These are phyloP conservation scores for Pachydiplax longipennis DNA, from an alignment of 2,888 invertebrate genomes.

Conservation along the genomic window DNA sequence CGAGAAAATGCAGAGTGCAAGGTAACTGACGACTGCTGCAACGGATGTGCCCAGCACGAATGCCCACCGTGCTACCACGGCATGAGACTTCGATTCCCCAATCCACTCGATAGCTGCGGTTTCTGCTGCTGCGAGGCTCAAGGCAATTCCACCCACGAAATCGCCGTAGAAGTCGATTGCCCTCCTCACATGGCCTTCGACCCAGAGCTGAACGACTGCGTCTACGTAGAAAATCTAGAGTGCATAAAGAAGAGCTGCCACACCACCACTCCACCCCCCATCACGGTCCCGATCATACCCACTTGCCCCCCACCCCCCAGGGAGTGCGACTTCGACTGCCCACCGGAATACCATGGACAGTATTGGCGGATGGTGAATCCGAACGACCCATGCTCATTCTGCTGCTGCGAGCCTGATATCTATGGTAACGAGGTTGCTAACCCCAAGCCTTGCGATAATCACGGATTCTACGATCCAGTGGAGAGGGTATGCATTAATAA, in stretches of 20 bases:
- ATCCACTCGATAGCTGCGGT: not conserved
- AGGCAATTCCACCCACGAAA: not conserved
- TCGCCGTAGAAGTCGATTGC: not conserved
- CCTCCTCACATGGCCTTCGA: too few species aligned
- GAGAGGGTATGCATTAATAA: not conserved
- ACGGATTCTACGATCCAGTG: not conserved
- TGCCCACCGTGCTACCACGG: not conserved
- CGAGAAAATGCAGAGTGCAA: not conserved
- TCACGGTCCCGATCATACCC: too few species aligned
- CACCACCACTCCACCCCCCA: too few species aligned
- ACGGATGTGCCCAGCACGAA: not conserved
- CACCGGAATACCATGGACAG: not conserved
- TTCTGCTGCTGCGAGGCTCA: not conserved
- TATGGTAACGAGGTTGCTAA: not conserved
- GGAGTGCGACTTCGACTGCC: not conserved
- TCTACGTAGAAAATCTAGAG: too few species aligned
- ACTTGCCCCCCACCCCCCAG: too few species aligned
- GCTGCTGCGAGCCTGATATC: not conserved
- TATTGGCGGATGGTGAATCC: not conserved
- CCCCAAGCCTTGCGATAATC: not conserved
- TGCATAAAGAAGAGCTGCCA: too few species aligned
- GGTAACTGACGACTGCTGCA: too few species aligned
- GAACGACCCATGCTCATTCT: not conserved
- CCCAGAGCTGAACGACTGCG: too few species aligned
- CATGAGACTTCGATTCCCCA: not conserved